A percentile compares a stretch with the other conserved stretches of the same genome.
phyloP scores from a whole-genome alignment of 2,113 vertebrate species.

The Trematocara macrostoma region DNA sequence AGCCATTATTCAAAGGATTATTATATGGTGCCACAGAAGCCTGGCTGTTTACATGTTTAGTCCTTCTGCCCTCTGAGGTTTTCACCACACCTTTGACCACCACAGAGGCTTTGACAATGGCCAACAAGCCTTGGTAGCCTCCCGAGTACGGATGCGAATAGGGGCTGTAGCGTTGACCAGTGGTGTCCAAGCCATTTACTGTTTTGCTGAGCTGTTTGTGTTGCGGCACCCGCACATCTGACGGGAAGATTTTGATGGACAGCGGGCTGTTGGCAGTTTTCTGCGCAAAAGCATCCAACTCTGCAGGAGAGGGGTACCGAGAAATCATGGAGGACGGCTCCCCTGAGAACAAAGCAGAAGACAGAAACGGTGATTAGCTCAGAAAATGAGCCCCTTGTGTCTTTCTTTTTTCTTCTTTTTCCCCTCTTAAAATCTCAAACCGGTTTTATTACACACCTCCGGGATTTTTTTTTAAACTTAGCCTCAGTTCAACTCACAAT shows the following conservation, averaged over 20 bases:
- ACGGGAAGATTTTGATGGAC: constrained; percentile 97
- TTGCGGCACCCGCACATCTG: constrained; percentile 92
- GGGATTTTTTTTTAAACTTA: constrained; percentile 15
- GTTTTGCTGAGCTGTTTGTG: constrained; percentile 95
- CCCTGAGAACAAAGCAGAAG: constrained; percentile 65
- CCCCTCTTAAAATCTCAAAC: background rate
- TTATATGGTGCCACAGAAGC: constrained; percentile 84
- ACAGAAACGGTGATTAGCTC: background rate
- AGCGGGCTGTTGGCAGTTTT: constrained; percentile 90
- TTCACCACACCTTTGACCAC: constrained; percentile 80
- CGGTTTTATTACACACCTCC: constrained; percentile 9
- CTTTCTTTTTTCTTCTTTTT: background rate
- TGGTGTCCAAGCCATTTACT: constrained; percentile 92
- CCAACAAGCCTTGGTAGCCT: constrained; percentile 86
- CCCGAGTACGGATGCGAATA: constrained; percentile 76
- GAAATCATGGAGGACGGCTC: constrained; percentile 76
- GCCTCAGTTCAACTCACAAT: constrained; percentile 50
- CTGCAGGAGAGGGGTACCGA: constrained; percentile 90
- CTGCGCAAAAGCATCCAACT: constrained; percentile 95
- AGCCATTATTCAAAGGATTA: constrained; percentile 75
- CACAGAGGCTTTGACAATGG: constrained; percentile 79
- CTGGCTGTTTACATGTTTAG: constrained; percentile 83
- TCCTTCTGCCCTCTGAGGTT: constrained; percentile 86
- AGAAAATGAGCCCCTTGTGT: background rate
- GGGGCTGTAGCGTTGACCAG: constrained; percentile 82